These are phyloP conservation scores for Cheirogaleus medius DNA, from an alignment of 2,113 vertebrate species.

Conservation along the genomic window DNA sequence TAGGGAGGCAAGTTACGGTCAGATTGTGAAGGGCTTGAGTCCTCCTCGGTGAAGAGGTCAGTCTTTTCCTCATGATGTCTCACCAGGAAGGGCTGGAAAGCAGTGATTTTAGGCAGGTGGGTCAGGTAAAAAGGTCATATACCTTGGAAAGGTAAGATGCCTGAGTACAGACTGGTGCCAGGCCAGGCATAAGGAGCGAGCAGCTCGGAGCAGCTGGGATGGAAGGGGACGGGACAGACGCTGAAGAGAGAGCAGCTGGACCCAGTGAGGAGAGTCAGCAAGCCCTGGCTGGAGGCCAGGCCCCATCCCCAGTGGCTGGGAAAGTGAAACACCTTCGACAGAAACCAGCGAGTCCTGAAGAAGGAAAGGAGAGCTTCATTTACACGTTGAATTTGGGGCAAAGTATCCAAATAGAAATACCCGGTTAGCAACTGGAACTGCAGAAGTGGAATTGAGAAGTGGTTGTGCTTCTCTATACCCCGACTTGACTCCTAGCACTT, in stretches of 20 bases:
- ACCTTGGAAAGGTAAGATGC: neutral
- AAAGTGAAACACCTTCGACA: neutral
- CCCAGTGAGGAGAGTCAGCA: neutral
- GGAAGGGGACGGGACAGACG: neutral
- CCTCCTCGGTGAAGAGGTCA: neutral
- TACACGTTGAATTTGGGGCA: neutral
- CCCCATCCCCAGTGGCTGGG: neutral
- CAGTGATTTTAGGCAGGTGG: neutral
- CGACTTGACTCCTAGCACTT: neutral
- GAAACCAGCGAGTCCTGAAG: neutral
- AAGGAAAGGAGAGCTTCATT: neutral
- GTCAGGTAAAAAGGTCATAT: too few species aligned
- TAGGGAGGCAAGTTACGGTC: neutral
- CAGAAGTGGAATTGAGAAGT: neutral
- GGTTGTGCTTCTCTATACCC: too few species aligned
- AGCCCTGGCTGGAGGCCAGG: neutral
- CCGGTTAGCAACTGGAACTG: neutral
- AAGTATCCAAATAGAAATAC: neutral
- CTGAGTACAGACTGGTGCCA: neutral
- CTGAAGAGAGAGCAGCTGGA: fast-evolving
- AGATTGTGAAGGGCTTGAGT: neutral
- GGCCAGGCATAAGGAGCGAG: neutral
- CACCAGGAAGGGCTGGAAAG: neutral
- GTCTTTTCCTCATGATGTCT: neutral
- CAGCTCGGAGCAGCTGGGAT: neutral